These are phyloP conservation scores for Gymnarchus niloticus DNA, from an alignment of 2,113 vertebrate species.

Conservation along the genomic window DNA sequence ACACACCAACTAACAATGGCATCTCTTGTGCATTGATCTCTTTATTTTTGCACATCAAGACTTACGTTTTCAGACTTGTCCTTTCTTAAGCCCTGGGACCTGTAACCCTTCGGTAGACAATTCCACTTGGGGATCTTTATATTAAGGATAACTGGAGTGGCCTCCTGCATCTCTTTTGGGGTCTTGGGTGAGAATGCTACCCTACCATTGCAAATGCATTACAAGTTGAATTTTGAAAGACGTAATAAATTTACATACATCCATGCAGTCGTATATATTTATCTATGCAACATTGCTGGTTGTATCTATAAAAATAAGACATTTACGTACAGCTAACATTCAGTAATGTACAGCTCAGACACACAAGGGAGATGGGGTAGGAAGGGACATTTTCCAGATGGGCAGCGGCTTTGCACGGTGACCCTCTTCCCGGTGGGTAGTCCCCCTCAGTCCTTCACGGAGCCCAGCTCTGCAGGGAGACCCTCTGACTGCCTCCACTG, in stretches of 20 bases:
- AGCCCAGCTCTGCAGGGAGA: slow-evolving; percentile 76
- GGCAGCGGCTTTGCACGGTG: not conserved
- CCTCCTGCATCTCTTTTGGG: slow-evolving; percentile 34
- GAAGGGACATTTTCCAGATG: not conserved
- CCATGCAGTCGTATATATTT: slow-evolving; percentile 35
- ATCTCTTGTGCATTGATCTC: not conserved
- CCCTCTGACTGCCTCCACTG: slow-evolving; percentile 85
- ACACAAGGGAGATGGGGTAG: slow-evolving; percentile 26
- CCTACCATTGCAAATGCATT: not conserved
- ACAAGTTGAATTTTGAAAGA: not conserved
- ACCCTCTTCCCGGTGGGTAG: not conserved
- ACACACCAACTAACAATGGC: not conserved
- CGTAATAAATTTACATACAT: slow-evolving; percentile 26
- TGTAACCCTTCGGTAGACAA: slow-evolving; percentile 27
- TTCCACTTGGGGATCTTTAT: slow-evolving; percentile 39
- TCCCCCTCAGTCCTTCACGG: slow-evolving; percentile 75
- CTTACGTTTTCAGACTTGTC: not conserved
- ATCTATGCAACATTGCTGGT: slow-evolving; percentile 50
- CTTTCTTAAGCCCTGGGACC: not conserved
- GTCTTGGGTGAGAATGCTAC: slow-evolving; percentile 4
- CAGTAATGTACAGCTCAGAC: slow-evolving; percentile 46
- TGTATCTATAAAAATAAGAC: slow-evolving; percentile 45
- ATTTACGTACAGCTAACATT: slow-evolving; percentile 68
- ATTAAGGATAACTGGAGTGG: slow-evolving; percentile 6
- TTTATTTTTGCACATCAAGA: not conserved